phyloP scores from a whole-genome alignment of 2,888 invertebrate genomes.

The Drosophila antonietae region DNA sequence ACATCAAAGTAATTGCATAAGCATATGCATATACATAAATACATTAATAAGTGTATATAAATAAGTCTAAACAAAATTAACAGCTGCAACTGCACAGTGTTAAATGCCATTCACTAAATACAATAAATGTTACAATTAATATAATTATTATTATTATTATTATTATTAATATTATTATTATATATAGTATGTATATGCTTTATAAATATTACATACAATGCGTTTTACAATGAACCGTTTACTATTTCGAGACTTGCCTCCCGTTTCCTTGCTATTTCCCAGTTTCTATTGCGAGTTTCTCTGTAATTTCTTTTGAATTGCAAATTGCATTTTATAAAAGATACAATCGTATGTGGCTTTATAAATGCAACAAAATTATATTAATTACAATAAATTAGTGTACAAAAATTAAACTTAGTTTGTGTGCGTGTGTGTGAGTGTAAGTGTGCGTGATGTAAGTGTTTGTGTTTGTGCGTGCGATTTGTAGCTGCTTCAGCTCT shows the following conservation, averaged over 20 bases:
- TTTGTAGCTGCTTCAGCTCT: constrained; percentile 37
- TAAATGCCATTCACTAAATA: constrained; percentile 81
- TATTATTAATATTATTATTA: constrained; percentile 28
- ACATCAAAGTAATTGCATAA: constrained; percentile 51
- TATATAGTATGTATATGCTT: constrained; percentile 60
- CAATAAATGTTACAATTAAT: constrained; percentile 63
- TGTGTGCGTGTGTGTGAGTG: constrained; percentile 20
- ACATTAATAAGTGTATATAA: constrained; percentile 58
- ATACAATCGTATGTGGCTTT: constrained; percentile 46
- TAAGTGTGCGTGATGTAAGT: constrained; percentile 36
- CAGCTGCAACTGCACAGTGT: constrained; percentile 69
- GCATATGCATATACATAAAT: constrained; percentile 57
- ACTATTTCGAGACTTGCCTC: constrained; percentile 16
- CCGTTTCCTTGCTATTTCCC: constrained; percentile 18
- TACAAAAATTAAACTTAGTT: constrained; percentile 57
- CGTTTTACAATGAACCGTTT: constrained; percentile 51
- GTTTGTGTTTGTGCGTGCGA: constrained; percentile 31
- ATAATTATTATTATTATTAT: constrained; percentile 48
- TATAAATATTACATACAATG: constrained; percentile 64
- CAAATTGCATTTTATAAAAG: constrained; percentile 36
- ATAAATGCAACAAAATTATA: constrained; percentile 61
- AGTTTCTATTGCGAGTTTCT: constrained; percentile 56
- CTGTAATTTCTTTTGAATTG: constrained; percentile 31
- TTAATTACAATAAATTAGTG: constrained; percentile 64
- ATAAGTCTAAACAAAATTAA: constrained; percentile 74